phyloP scores from a whole-genome alignment of 2,797 vertebrate genomes.

The Acomys russatus region DNA sequence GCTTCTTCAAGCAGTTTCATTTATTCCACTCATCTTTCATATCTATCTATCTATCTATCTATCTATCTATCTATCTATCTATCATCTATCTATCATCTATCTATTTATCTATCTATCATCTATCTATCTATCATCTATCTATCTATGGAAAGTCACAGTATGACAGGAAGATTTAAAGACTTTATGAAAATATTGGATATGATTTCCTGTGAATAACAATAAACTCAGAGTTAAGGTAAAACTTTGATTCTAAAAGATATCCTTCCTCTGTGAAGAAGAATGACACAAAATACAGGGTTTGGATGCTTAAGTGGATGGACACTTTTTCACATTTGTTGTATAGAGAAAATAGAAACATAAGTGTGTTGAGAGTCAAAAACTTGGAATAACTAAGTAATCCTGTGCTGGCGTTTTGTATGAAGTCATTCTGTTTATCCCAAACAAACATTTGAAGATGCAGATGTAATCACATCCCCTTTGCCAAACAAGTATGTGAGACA shows the following conservation, averaged over 20 bases:
- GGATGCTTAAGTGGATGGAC: background rate
- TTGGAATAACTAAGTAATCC: background rate
- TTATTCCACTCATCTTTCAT: background rate
- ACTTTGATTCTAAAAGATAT: background rate
- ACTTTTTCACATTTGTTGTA: background rate
- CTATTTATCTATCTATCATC: no score
- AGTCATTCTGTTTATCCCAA: background rate
- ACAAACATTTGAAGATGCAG: background rate
- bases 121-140: background rate
- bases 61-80: background rate
- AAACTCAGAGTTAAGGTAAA: background rate
- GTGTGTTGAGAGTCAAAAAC: background rate
- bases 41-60: background rate
- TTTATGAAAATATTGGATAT: background rate
- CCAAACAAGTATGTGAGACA: background rate
- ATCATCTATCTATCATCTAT: no score
- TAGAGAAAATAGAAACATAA: background rate
- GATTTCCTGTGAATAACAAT: conserved; percentile 5
- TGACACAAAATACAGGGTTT: background rate
- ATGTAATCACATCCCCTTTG: background rate
- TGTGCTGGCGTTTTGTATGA: background rate
- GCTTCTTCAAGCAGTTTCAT: background rate
- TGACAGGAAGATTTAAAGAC: background rate
- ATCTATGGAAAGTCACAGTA: background rate
- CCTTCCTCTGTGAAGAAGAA: background rate